phyloP scores from a whole-genome alignment of 2,113 vertebrate genomes.

The Petrocephalus microphthalmus region DNA sequence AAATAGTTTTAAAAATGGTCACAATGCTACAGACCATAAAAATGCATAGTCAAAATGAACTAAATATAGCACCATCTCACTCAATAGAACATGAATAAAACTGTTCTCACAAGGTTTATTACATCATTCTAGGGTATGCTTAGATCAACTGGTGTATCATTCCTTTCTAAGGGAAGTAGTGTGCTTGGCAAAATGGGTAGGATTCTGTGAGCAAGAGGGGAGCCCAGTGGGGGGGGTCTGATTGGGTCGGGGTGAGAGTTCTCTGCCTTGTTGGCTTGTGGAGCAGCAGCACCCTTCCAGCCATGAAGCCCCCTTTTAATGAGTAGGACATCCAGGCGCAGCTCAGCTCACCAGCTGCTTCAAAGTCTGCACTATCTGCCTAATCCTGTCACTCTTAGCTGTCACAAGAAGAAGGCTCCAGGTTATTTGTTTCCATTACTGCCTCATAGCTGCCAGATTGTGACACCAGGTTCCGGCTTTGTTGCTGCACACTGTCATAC shows the following conservation, averaged over 20 bases:
- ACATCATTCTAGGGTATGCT: background rate
- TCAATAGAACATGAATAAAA: background rate
- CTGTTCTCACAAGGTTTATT: background rate
- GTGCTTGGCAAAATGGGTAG: background rate
- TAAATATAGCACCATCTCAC: background rate
- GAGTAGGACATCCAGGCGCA: slow-evolving; percentile 41
- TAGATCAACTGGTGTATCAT: slow-evolving; percentile 4
- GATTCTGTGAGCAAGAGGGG: background rate
- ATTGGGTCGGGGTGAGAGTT: slow-evolving; percentile 6
- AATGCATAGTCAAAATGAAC: background rate
- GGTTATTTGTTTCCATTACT: slow-evolving; percentile 43
- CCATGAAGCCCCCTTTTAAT: slow-evolving; percentile 51
- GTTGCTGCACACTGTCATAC: slow-evolving; percentile 39
- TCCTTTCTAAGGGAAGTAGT: background rate
- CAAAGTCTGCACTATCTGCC: slow-evolving; percentile 34
- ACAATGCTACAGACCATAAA: background rate
- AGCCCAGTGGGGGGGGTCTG: background rate
- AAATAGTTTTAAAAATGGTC: background rate
- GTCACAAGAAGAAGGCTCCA: slow-evolving; percentile 41
- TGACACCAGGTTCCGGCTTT: slow-evolving; percentile 33
- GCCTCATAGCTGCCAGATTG: slow-evolving; percentile 39
- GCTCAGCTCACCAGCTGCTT: slow-evolving; percentile 47
- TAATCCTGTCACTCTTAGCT: slow-evolving; percentile 42
- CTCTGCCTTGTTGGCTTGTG: slow-evolving; percentile 34
- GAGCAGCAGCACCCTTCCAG: slow-evolving; percentile 37